Conservation (phyloP, 2,113 vertebrate species). For the Misgurnus mizolepis region DNA sequence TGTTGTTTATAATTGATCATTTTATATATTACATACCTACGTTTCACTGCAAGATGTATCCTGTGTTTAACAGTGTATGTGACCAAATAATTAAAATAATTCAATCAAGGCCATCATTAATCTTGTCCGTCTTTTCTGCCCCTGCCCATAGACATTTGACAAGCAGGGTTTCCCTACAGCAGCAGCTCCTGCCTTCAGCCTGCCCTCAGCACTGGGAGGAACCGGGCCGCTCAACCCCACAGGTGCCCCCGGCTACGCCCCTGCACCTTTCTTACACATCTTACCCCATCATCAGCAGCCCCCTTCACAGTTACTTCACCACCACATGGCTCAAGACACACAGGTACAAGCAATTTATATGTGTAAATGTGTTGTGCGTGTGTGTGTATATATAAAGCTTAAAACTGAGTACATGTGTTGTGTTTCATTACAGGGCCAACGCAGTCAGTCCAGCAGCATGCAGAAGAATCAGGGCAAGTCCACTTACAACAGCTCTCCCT, state of each 20-base stretch:
- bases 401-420: not conserved
- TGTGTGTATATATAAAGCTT: not conserved
- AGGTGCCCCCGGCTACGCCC: conserved; percentile 86
- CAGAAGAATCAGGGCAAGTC: conserved; percentile 80
- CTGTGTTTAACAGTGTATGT: too few species aligned
- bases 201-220: conserved; percentile 91
- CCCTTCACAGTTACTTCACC: conserved; percentile 93
- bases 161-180: conserved; percentile 97
- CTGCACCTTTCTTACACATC: conserved; percentile 90
- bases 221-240: conserved; percentile 87
- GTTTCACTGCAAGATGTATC: too few species aligned
- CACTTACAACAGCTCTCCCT: conserved; percentile 77
- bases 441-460: conserved; percentile 76
- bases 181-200: conserved; percentile 89
- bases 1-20: too few species aligned
- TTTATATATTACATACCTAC: too few species aligned
- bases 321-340: conserved; percentile 77
- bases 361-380: too few species aligned
- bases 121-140: not conserved
- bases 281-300: conserved; percentile 94
- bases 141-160: conserved; percentile 82
- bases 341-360: conserved; percentile 63
- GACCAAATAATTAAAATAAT: not conserved
- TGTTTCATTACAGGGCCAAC: conserved; percentile 62
- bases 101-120: not conserved